A percentile compares a stretch with the other conserved stretches of the same genome.
Conservation (phyloP, 2,797 vertebrate species). For the Coendou prehensilis region DNA sequence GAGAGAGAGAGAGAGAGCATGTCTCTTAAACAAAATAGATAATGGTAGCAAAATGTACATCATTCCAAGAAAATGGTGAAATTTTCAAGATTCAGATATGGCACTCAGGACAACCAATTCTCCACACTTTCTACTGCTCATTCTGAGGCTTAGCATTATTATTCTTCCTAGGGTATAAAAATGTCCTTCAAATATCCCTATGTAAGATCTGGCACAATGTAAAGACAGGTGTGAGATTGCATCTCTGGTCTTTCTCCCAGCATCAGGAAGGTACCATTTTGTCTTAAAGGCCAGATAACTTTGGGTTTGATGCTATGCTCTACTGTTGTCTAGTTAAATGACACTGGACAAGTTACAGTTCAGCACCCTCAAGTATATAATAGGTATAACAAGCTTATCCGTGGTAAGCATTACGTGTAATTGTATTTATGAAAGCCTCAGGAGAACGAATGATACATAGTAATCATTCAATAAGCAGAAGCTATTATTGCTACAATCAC, state of each 20-base stretch:
- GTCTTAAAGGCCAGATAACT: fast-evolving
- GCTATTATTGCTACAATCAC: slow-evolving; percentile 43
- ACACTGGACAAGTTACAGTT: neutral
- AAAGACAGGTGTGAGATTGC: neutral
- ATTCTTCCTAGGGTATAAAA: neutral
- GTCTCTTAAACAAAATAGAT: neutral
- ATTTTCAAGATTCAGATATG: neutral
- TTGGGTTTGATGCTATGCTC: neutral
- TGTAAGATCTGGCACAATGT: neutral
- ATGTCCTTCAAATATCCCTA: neutral
- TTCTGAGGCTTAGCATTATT: neutral
- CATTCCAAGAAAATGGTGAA: neutral
- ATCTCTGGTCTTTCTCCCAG: neutral
- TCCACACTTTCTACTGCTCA: neutral
- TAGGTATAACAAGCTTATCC: neutral
- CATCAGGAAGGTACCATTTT: neutral
- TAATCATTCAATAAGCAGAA: slow-evolving; percentile 57
- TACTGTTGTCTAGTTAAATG: neutral
- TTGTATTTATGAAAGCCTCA: neutral
- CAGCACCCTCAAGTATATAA: neutral
- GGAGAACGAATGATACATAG: neutral
- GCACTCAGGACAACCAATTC: neutral
- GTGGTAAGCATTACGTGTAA: slow-evolving; percentile 33
- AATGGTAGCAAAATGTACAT: neutral
- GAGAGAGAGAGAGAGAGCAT: fast-evolving